Base-by-base conservation (phyloP, 2,113 vertebrate species). In the Ceyx melanurus region DNA sequence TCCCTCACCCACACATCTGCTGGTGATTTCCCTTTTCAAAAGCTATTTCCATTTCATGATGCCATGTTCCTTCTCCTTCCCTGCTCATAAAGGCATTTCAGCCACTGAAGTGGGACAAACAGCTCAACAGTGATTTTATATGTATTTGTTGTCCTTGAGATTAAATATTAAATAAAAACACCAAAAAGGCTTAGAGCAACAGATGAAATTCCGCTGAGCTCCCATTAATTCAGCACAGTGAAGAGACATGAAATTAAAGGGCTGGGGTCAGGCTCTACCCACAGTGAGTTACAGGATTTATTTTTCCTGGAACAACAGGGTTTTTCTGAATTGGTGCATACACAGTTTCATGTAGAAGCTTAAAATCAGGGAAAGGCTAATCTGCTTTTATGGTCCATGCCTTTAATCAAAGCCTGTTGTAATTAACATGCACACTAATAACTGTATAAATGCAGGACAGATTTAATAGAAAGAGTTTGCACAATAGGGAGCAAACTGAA, bases 121-220 rank as follows among this genome's bases (percentile, higher is more conserved):
- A 23, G 22, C 74, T 73, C 10, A 2, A 43, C 0, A 7, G n/a
- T 4, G 33, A 86, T 91, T 93, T 95, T 93, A 11, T n/a, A 29
- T 71, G 91, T 92, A 26, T 92, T 92, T 40, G 87, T 92, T 82
- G 90, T 62, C 95, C 89, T 95, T 11, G 60, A 80, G 96, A 97
- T 97, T 92, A 95, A 86, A 88, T 67, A 78, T 92, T 67, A 90
- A 97, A 95, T 91, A 96, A 97, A 58, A 95, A 82, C 95, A 64
- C 89, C 95, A 83, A 46, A 96, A 91, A 83, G 65, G 94, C 90
- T 96, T 88, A 77, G 92, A 85, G 94, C 92, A 81, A 88, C 7
- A 2, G 85, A 94, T 75, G 94, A 92, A 92, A 95, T 95, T 42
- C 92, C 93, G 94, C 83, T 56, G 96, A 95, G 93, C 93, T 73